phyloP scores from a whole-genome alignment of 2,888 invertebrate species.

The Torymus tubicola region DNA sequence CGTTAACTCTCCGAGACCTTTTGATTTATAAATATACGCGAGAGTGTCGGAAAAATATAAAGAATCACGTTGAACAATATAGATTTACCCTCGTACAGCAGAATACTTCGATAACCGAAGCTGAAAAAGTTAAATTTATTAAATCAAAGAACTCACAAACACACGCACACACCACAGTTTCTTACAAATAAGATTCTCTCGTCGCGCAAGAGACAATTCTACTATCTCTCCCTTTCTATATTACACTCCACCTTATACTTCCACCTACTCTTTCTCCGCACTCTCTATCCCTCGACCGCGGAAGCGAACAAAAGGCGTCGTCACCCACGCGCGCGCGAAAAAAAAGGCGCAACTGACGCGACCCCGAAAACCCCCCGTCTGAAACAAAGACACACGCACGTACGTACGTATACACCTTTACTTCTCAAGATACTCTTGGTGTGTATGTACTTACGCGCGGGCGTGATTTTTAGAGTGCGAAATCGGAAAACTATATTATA shows the following conservation, averaged over 20 bases:
- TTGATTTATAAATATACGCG: no score
- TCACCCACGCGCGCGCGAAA: neutral
- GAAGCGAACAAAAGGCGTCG: neutral
- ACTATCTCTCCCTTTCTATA: conserved; percentile 25
- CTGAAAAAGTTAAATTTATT: no score
- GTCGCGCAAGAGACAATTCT: no score
- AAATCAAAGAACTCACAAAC: no score
- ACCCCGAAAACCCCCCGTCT: neutral
- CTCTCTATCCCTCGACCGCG: neutral
- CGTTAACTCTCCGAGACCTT: no score
- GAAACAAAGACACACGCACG: neutral
- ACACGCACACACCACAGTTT: no score
- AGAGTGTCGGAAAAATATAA: no score
- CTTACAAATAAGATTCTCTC: no score
- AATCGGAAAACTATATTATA: conserved; percentile 15
- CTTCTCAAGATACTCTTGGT: neutral
- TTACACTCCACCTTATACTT: neutral
- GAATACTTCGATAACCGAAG: no score
- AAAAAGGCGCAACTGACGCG: neutral
- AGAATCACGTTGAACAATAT: no score
- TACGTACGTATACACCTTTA: neutral
- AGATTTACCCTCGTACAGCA: no score
- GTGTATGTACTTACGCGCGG: no score
- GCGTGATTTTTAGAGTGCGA: conserved; percentile 39
- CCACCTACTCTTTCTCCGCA: neutral